Conservation (phyloP, 2,888 invertebrate genomes). For the Archips crataeganus region DNA sequence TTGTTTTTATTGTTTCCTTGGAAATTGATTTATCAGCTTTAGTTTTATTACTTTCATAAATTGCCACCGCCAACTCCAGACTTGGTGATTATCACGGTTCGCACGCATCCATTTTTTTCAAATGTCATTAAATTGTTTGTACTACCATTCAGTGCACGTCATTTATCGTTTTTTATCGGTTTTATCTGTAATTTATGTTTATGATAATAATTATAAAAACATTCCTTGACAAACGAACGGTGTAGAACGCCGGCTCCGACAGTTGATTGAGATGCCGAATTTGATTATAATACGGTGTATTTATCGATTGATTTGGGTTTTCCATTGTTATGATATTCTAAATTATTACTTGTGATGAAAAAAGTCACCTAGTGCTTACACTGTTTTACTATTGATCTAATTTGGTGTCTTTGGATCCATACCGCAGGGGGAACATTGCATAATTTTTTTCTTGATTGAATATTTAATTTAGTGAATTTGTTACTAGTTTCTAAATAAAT, state of each 20-base stretch:
- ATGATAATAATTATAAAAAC: slow-evolving; percentile 30
- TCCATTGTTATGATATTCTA: not conserved
- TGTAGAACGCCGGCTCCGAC: slow-evolving; percentile 10
- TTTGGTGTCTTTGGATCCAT: too few species aligned
- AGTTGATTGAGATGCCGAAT: slow-evolving; percentile 23
- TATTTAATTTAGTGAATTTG: too few species aligned
- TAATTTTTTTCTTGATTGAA: too few species aligned
- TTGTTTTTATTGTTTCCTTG: not conserved
- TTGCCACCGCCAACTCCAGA: not conserved
- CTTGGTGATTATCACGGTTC: slow-evolving; percentile 5
- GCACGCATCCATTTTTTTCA: not conserved
- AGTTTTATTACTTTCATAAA: not conserved
- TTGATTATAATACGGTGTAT: slow-evolving; percentile 16
- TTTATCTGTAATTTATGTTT: slow-evolving; percentile 38
- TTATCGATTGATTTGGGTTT: not conserved
- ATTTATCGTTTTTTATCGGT: slow-evolving; percentile 18
- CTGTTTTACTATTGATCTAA: too few species aligned
- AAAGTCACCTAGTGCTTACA: too few species aligned
- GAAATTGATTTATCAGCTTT: not conserved
- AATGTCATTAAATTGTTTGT: not conserved
- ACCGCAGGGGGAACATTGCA: too few species aligned
- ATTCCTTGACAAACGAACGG: slow-evolving; percentile 8
- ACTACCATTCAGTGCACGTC: slow-evolving; percentile 5
- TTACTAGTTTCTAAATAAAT: too few species aligned
- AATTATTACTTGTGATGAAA: too few species aligned